phyloP scores from a whole-genome alignment of 2,797 vertebrate species.

The Lateolabrax maculatus region DNA sequence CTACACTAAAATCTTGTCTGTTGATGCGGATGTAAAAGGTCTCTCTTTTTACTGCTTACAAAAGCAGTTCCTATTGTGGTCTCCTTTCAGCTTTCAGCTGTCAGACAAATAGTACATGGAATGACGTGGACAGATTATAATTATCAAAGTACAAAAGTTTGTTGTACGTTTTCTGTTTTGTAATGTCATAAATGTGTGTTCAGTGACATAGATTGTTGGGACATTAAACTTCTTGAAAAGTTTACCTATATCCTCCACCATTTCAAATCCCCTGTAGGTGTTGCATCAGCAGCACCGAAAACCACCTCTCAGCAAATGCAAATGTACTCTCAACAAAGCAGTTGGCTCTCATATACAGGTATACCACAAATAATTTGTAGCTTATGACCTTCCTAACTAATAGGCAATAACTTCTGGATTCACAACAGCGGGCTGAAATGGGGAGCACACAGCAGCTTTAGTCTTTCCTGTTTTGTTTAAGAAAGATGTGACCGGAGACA shows the following conservation, averaged over 20 bases:
- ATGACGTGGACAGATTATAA: not conserved
- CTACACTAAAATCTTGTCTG: not conserved
- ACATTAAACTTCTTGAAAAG: not conserved
- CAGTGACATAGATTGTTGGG: slow-evolving; percentile 3
- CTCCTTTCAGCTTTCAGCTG: slow-evolving; percentile 5
- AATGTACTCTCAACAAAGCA: slow-evolving; percentile 5
- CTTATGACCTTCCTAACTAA: slow-evolving; percentile 3
- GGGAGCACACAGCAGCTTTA: slow-evolving; percentile 1
- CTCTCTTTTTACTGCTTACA: slow-evolving; percentile 26
- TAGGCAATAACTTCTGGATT: slow-evolving; percentile 2
- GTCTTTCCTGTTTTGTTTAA: slow-evolving; percentile 10
- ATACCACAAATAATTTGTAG: not conserved
- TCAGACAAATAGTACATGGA: slow-evolving; percentile 6
- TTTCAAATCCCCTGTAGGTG: not conserved
- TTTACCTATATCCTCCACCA: not conserved
- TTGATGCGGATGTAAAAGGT: slow-evolving; percentile 27
- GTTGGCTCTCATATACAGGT: slow-evolving; percentile 3
- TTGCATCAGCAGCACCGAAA: slow-evolving; percentile 17
- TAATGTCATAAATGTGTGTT: not conserved
- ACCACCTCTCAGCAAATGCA: slow-evolving; percentile 1
- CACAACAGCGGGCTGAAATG: not conserved
- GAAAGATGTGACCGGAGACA: slow-evolving; percentile 12
- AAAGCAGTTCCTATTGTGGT: slow-evolving; percentile 18
- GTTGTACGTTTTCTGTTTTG: not conserved
- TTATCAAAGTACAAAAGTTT: not conserved